A percentile compares a stretch with the other conserved stretches of the same genome.
phyloP scores from a whole-genome alignment of 2,797 vertebrate species.

The Discoglossus pictus region DNA sequence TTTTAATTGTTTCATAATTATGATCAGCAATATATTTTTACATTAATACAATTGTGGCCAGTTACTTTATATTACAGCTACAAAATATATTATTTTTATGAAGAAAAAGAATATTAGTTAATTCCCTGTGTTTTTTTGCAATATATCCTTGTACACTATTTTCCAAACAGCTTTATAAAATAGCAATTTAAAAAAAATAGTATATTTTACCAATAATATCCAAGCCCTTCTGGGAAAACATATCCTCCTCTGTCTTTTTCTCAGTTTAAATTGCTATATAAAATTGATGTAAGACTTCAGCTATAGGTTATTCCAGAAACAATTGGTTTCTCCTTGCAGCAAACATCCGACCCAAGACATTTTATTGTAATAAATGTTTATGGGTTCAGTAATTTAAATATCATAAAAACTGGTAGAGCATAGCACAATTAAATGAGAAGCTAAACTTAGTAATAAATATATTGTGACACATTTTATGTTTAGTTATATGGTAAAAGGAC shows the following conservation, averaged over 20 bases:
- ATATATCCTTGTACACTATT: too few relatives aligned
- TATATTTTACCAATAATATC: slow-evolving; percentile 15
- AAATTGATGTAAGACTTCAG: slow-evolving; percentile 16
- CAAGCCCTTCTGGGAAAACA: not conserved
- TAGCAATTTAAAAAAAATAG: too few relatives aligned
- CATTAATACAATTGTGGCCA: not conserved
- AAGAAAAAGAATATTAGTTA: slow-evolving; percentile 1
- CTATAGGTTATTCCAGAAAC: not conserved
- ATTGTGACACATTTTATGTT: too few relatives aligned
- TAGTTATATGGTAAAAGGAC: too few relatives aligned
- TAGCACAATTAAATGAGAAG: too few relatives aligned
- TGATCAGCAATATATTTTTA: too few relatives aligned
- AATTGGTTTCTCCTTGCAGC: not conserved
- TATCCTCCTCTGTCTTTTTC: slow-evolving; percentile 10
- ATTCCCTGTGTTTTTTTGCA: too few relatives aligned
- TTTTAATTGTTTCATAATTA: not conserved
- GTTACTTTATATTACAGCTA: slow-evolving; percentile 1
- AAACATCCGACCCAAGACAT: not conserved
- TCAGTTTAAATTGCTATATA: slow-evolving; percentile 12
- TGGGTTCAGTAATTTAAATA: not conserved
- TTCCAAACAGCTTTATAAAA: too few relatives aligned
- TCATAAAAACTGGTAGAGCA: not conserved
- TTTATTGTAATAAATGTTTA: slow-evolving; percentile 20
- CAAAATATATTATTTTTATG: slow-evolving; percentile 8
- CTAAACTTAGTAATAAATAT: too few relatives aligned